Base-by-base conservation (phyloP, 2,797 vertebrate genomes). In the Phaenicophaeus curvirostris region DNA sequence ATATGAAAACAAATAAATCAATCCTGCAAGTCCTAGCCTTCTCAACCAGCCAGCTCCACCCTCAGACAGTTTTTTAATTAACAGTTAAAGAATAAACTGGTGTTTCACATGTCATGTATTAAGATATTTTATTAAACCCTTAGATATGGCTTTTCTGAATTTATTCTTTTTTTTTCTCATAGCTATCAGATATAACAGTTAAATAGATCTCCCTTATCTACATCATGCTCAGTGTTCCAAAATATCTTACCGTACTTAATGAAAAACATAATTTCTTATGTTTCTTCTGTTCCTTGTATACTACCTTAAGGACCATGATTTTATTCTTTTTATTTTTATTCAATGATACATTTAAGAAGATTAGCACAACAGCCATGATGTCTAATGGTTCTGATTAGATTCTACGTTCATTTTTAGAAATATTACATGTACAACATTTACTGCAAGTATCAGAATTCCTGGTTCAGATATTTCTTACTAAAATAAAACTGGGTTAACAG, bases 401-500 rank as follows among this genome's bases (percentile, higher is more conserved):
- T 53, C 42, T 42, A 75, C 5, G 15, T 24, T 86, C 27, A 78
- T 59, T 93, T 93, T 90, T 62, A 84, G 62, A 84, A 89, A 73
- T 85, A 95, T 61, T 79, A 71, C 85, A 88, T 53, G 10, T 46
- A 41, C 11, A 2, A 7, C 31, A 23, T 85, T 82, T 71, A 17
- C 65, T 83, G 85, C 31, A 77, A 87, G 67, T 42, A 74, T 66
- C 59, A 87, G 53, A 86, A 89, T 79, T 76, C 83, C 30, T 76
- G 30, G 59, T 91, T 95, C 87, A 85, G 87, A 76, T 87, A 62
- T 57, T 90, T 71, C 67, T 59, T 27, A 57, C 95, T 79, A 23
- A 95, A 84, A 93, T 67, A 87, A 87, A 96, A 91, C 71, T 95
- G 68, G 83, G 84, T 90, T 91, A 91, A 82, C 95, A 96, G 95